phyloP scores from a whole-genome alignment of 2,888 invertebrate genomes.

The Cryptocephalus primarius region DNA sequence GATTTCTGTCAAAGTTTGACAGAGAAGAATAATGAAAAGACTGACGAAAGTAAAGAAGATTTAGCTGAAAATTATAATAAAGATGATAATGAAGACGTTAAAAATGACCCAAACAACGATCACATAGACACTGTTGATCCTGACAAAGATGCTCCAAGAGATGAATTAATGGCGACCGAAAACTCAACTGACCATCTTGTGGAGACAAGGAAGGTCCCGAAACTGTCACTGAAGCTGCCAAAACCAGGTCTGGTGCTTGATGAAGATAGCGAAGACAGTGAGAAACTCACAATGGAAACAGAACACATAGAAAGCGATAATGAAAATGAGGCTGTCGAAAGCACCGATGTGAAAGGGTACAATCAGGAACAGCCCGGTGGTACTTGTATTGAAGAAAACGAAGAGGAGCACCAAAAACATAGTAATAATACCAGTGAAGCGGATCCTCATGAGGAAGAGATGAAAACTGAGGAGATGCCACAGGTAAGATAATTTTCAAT shows the following conservation, averaged over 20 bases:
- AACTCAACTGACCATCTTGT: conserved; percentile 12
- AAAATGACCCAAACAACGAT: background rate
- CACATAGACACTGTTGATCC: background rate
- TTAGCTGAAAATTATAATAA: background rate
- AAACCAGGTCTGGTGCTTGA: conserved; percentile 28
- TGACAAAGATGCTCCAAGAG: background rate
- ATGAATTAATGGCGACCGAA: conserved; percentile 3
- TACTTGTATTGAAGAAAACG: too few species aligned
- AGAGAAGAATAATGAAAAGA: background rate
- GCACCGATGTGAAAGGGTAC: conserved; percentile 9
- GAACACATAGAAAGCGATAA: conserved; percentile 37
- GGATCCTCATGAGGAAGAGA: background rate
- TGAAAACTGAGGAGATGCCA: conserved; percentile 9
- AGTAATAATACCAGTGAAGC: conserved; percentile 27
- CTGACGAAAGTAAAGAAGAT: background rate
- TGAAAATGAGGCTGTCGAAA: conserved; percentile 34
- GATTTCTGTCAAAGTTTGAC: background rate
- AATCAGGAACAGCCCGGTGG: background rate
- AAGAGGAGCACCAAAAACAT: conserved; percentile 22
- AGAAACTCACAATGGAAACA: conserved; percentile 47
- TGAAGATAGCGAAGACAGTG: conserved; percentile 46
- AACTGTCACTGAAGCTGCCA: conserved; percentile 52
- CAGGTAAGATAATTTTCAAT: background rate
- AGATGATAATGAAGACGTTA: background rate
- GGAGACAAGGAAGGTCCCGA: conserved; percentile 45